phyloP scores from a whole-genome alignment of 1,140 invertebrate species.

The Maniola jurtina region DNA sequence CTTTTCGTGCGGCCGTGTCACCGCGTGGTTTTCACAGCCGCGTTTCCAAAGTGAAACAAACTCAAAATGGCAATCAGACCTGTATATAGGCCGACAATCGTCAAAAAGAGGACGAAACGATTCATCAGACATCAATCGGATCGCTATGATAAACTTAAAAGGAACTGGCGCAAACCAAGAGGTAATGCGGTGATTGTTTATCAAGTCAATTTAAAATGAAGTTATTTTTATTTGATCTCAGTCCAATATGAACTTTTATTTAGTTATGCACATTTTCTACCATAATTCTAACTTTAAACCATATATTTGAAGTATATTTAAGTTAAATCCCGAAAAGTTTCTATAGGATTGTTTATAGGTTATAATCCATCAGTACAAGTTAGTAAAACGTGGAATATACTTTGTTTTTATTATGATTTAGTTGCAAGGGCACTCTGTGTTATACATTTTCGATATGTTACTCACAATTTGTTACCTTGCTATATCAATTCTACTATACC shows the following conservation, averaged over 20 bases:
- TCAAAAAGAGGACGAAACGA: conserved; percentile 98
- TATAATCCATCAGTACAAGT: not conserved
- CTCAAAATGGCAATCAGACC: conserved; percentile 91
- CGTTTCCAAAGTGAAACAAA: conserved; percentile 60
- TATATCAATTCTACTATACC: conserved; percentile 57
- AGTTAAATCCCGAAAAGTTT: too few relatives aligned
- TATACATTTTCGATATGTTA: conserved; percentile 59
- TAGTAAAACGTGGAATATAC: not conserved
- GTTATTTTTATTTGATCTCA: not conserved
- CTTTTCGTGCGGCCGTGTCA: conserved; percentile 75
- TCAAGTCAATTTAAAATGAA: not conserved
- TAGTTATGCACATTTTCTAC: not conserved
- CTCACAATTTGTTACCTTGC: conserved; percentile 76
- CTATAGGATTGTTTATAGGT: not conserved
- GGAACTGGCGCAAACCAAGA: conserved; percentile 83
- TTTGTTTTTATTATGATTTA: not conserved
- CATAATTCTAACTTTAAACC: not conserved
- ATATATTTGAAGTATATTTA: not conserved
- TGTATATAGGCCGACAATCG: conserved; percentile 91
- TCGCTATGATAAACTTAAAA: conserved; percentile 95
- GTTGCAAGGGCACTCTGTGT: conserved; percentile 75
- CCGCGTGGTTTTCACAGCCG: conserved; percentile 72
- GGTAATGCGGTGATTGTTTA: conserved; percentile 50
- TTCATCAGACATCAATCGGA: conserved; percentile 98
- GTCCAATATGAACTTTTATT: not conserved